Base-by-base conservation (phyloP, 2,113 vertebrate species). In the Eudyptes chrysolophus region DNA sequence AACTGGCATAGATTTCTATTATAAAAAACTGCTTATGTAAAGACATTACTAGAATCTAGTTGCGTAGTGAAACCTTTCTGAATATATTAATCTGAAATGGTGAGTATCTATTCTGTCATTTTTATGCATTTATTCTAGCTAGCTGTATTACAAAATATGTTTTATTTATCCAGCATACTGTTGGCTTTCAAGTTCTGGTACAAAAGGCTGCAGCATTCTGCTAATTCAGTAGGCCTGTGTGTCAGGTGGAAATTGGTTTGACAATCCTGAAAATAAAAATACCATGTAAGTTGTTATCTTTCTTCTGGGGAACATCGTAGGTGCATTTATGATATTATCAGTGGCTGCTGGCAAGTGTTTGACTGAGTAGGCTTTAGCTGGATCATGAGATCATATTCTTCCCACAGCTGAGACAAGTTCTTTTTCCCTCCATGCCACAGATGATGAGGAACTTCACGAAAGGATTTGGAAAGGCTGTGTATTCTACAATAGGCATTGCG, bases 211-310 rank as follows among this genome's bases (percentile, higher is more conserved):
- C 69, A 64, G 61, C 49, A 27, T 69, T 95, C 62, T 2, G 40
- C 44, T 79, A 55, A 75, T 84, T 90, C 65, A 27, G 20, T 78
- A 87, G 48, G 44, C 34, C 15, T 68, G 72, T 65, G 57, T 79
- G 48, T 78, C 1, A 3, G 15, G 52, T 94, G 77, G 79, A 91
- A 94, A 85, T 76, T 16, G 19, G 40, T 77, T 48, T 84, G 76
- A 94, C 69, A 95, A 22, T 69, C 83, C 54, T 80, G 83, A 90
- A 92, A 93, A 92, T 72, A 80, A 90, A 96, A 97, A 80, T 85
- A 83, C 61, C 42, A 7, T 52, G 21, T 57, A 80, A 93, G 40
- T 55, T 83, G 75, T 94, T 95, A 26, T 94, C 77, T 96, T 49
- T 58, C 38, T 68, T 93, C 66, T 79, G 81, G 84, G 87, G 61